Evolutionary conservation across 2,888 invertebrate genomes (phyloP), one percentile per base, ranked within the genome.

Genomic region (Metopia argyrocephala): DNA sequence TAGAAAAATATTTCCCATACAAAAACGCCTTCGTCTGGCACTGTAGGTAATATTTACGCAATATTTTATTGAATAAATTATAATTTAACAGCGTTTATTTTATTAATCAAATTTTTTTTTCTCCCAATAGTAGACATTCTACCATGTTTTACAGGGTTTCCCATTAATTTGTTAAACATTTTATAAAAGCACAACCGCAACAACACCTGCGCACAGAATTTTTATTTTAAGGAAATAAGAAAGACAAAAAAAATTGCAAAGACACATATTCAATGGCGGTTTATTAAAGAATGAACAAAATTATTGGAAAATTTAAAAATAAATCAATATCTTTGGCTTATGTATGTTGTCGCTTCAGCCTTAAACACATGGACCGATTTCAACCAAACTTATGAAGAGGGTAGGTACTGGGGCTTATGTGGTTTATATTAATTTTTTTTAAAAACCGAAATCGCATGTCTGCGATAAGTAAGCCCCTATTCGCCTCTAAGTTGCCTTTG

Each of bases 131-230:
- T 23, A 61, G 27, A 28, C 20, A 66, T 61, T 61, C 61, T 21
- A 12, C 27, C 31, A 52, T 75, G 70, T 66, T 79, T 62, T 56
- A 20, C 56, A 57, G 48, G 38, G 70, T 66, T 75, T 56, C 56
- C 66, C 70, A 71, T 75, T 79, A 79, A 79, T 79, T 79, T 79
- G 75, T 75, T 79, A 66, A 70, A 71, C 79, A 70, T 79, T 79
- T 38, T 59, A 21, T 56, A 52, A 65, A 70, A 79, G 64, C 79
- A 70, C 79, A 75, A 71, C 15, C 50, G 70, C 66, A 74, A 66
- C 74, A 71, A 21, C 38, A 70, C 79, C 79, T 79, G 69, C 79
- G 50, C 70, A 54, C 66, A 73, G 46, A 78, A 57, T 70, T 46
- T 64, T 31, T n/a, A n/a, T n/a, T n/a, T n/a, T n/a, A n/a, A n/a